Evolutionary conservation across 2,888 invertebrate genomes (phyloP), one percentile per base, ranked within the genome.

Genomic region (Mactromeris polynyma): DNA sequence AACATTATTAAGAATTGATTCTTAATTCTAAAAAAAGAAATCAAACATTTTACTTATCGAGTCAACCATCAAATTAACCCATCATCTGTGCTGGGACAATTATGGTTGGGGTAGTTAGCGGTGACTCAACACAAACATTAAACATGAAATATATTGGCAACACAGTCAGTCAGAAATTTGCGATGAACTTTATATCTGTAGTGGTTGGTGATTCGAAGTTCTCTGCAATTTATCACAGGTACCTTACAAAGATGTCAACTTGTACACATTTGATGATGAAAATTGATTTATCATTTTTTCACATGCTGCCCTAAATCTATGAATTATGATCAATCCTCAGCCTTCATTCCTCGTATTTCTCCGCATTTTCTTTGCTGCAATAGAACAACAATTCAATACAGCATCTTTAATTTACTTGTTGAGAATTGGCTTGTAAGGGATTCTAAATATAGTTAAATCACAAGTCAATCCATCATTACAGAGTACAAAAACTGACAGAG

Each of bases 341-440:
- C 90, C 26, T 84, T 87, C 91, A 91, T 90, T 2, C 91, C 91
- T 81, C 89, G 33, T 38, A 85, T 19, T 78, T 86, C 81, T n/a
- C 91, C 90, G 9, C 54, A 40, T 0, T 19, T 17, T 85, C 88
- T 90, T 90, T 87, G 87, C 91, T 91, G 87, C 64, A 88, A 91
- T 78, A 19, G n/a, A 26, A 79, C 46, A 19, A 78, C n/a, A 78
- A 40, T 78, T 31, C 33, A n/a, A 33, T 69, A 69, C 69, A 73
- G 26, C 58, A 58, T 19, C 58, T 2, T n/a, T n/a, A n/a, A n/a
- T n/a, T n/a, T n/a, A n/a, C n/a, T n/a, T n/a, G n/a, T n/a, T n/a
- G n/a, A n/a, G n/a, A n/a, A n/a, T n/a, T n/a, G n/a, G n/a, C n/a
- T n/a, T n/a, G n/a, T n/a, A n/a, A n/a, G n/a, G n/a, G n/a, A n/a